A percentile compares a stretch with the other conserved stretches of the same genome.
phyloP scores from a whole-genome alignment of 2,113 vertebrate species.

The Hepsetus odoe region DNA sequence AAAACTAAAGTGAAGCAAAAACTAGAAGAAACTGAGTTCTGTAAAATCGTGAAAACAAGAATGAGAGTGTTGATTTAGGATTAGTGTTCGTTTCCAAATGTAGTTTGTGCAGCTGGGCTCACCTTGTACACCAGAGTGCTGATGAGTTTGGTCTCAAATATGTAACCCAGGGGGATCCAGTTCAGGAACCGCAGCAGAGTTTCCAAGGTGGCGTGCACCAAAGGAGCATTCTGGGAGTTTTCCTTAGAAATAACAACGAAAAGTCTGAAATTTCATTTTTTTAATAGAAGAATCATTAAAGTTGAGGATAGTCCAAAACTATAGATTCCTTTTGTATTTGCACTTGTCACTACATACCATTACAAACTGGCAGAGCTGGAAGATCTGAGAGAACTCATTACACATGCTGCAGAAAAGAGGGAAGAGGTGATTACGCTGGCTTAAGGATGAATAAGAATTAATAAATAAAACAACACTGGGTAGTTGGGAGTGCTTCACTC shows the following conservation, averaged over 20 bases:
- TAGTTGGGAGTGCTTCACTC: not conserved
- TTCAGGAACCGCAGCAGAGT: conserved; percentile 96
- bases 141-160: conserved; percentile 99
- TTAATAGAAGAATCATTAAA: too few species aligned
- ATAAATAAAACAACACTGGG: not conserved
- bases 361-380: conserved; percentile 98
- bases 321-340: too few species aligned
- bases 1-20: too few species aligned
- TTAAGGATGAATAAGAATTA: too few species aligned
- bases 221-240: conserved; percentile 97
- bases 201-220: conserved; percentile 97
- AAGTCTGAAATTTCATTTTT: not conserved
- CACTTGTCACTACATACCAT: conserved; percentile 84
- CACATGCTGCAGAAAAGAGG: conserved; percentile 85
- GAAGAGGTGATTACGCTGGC: not conserved
- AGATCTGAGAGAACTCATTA: conserved; percentile 99
- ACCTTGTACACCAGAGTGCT: conserved; percentile 99
- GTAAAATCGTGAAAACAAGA: not conserved
- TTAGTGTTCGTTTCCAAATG: not conserved
- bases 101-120: conserved; percentile 19
- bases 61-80: not conserved
- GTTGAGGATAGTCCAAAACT: too few species aligned
- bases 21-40: not conserved
- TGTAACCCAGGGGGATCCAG: conserved; percentile 99
- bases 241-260: conserved; percentile 75